Base-by-base conservation (phyloP, 2,113 vertebrate species). In the Nycticorax nycticorax region DNA sequence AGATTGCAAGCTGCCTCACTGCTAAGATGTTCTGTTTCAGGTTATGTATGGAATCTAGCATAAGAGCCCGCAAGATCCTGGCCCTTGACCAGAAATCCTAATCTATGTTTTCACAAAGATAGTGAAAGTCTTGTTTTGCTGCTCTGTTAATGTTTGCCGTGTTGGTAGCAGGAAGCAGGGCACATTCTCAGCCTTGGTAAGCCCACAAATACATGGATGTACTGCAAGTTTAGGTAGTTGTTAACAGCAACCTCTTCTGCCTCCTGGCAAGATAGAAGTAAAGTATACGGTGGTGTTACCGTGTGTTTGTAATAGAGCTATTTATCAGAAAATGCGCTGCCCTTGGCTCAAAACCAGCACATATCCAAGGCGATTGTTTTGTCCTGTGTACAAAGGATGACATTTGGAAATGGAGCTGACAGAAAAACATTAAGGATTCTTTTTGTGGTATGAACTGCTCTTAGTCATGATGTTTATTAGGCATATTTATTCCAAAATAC, bases 131-230 rank as follows among this genome's bases (percentile, higher is more conserved):
- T 66, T 19, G 8, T 63, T 87, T 43, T 50, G 22, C 32, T 76
- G 26, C 37, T 60, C 39, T 59, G n/a, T 55, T 52, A 23, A 27
- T 17, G 19, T 77, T 74, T 66, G 22, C 20, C 8, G 9, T 28
- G 19, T 3, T 50, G 47, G 23, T 8, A n/a, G 12, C 14, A 59
- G 48, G 68, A 72, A 55, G 68, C 37, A 35, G 59, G 28, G 21
- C 2, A 0, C 9, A 12, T 55, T 53, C 48, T 73, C 45, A 33
- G 5, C 12, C 8, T 8, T 41, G 52, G 4, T 27, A 17, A 37
- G 8, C 35, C 12, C 2, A 0, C 28, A n/a, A 12, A 5, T 8
- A 23, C 10, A 39, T 39, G 21, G 50, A 43, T 3, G 39, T 47
- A 30, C 2, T 59, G 32, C 30, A 68, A 33, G 7, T n/a, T 45